Evolutionary conservation across 1,140 invertebrate species (phyloP).

Genomic region (Drosophila paulistorum): DNA sequence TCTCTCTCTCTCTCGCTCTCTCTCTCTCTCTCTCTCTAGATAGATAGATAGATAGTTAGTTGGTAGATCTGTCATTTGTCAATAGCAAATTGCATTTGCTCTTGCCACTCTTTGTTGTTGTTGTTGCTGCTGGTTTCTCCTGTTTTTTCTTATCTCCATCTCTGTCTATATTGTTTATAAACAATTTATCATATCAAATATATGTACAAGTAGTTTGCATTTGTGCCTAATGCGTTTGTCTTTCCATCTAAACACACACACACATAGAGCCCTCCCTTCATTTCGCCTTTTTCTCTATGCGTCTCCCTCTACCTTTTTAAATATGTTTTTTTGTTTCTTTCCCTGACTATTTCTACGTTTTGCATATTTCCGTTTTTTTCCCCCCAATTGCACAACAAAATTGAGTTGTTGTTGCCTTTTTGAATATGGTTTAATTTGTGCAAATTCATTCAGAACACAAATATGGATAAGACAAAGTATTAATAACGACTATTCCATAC

Average conservation of each 20-base stretch:
- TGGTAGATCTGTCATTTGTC: constrained; percentile 12
- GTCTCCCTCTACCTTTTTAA: neutral
- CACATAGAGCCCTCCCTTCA: neutral
- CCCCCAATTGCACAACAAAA: constrained; percentile 42
- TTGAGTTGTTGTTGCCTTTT: constrained; percentile 34
- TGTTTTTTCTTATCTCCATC: neutral
- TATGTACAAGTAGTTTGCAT: constrained; percentile 13
- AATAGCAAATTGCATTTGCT: constrained; percentile 18
- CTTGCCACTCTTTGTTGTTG: no score
- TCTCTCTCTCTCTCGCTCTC: no score
- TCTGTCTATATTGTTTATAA: constrained; percentile 34
- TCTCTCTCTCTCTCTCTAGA: no score
- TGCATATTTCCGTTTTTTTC: constrained; percentile 59
- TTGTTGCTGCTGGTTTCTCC: neutral
- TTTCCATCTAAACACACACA: neutral
- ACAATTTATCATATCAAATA: constrained; percentile 43
- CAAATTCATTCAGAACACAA: constrained; percentile 37
- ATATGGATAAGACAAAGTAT: constrained; percentile 21
- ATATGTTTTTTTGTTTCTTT: neutral
- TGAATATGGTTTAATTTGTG: constrained; percentile 49
- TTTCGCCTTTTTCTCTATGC: neutral
- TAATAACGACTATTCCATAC: neutral
- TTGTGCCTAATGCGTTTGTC: constrained; percentile 45
- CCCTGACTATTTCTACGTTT: constrained; percentile 25
- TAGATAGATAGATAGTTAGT: neutral